Base-by-base conservation (phyloP, 2,113 vertebrate genomes). In the Neofelis nebulosa region DNA sequence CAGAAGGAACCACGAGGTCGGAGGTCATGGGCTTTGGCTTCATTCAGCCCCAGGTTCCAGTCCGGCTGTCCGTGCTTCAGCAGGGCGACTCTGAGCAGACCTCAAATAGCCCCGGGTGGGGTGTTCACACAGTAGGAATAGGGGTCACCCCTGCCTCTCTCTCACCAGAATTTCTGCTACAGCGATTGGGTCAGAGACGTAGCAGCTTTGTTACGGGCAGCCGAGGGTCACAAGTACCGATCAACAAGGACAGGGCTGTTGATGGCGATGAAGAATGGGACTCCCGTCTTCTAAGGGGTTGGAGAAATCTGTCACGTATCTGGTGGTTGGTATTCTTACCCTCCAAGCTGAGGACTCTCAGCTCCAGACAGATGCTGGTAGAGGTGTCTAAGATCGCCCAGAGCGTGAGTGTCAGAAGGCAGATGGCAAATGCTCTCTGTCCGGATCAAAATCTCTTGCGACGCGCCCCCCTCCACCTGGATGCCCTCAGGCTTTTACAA, bases 171-270 rank as follows among this genome's bases (percentile, higher is more conserved):
- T 38, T 65, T 38, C 52, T 41, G 1, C 9, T 41, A 1, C 38
- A 0, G 1, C 1, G 10, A 25, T 9, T 23, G 52, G 25, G 50
- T 45, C 41, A 21, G 14, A 48, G 66, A 4, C 0, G 3, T 18
- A 16, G 21, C 2, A 19, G 13, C n/a, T n/a, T 18, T 5, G 68
- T 29, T 16, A 21, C 11, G 21, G 3, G 48, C 50, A 13, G 3
- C 16, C 6, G 2, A 12, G 33, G 8, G n/a, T 41, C 27, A 21
- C 12, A 23, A 23, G 48, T 3, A 18, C 29, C 48, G 10, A 3
- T 4, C 5, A 27, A n/a, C 0, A 16, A 45, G 78, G 29, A 29
- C 10, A 0, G 45, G 48, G 27, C 13, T 73, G 36, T 25, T 2
- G 45, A 33, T 16, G n/a, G 19, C 3, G 6, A 4, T 1, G 2